Percentiles rank a stretch among this genome's conserved stretches.
These are phyloP conservation scores for Aporophyla nigra DNA, from an alignment of 2,888 invertebrate genomes.

Conservation along the genomic window DNA sequence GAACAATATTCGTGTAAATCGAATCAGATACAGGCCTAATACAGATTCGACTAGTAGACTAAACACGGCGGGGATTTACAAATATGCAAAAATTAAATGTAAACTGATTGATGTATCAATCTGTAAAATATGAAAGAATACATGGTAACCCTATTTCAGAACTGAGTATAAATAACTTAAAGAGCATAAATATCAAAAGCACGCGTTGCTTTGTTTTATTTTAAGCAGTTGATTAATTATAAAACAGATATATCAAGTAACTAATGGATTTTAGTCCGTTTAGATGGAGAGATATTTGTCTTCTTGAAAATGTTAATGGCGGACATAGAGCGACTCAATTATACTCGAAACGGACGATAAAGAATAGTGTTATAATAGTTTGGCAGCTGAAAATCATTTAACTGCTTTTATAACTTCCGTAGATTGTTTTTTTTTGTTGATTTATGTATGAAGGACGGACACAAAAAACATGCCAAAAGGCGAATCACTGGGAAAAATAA, in stretches of 20 bases:
- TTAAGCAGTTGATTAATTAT: slow-evolving; percentile 70
- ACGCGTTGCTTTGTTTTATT: slow-evolving; percentile 66
- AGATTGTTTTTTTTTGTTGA: slow-evolving; percentile 22
- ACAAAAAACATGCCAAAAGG: slow-evolving; percentile 12
- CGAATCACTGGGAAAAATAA: slow-evolving; percentile 20
- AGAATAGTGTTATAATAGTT: slow-evolving; percentile 47
- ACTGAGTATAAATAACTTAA: slow-evolving; percentile 63
- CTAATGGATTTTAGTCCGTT: slow-evolving; percentile 63
- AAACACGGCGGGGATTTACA: slow-evolving; percentile 27
- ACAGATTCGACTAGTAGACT: slow-evolving; percentile 18
- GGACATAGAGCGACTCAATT: slow-evolving; percentile 53
- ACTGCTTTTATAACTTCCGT: slow-evolving; percentile 36
- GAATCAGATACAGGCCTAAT: not conserved
- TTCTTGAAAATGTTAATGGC: slow-evolving; percentile 48
- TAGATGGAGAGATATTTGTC: slow-evolving; percentile 58
- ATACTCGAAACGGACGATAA: slow-evolving; percentile 35
- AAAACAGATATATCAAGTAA: slow-evolving; percentile 66
- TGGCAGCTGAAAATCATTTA: slow-evolving; percentile 40
- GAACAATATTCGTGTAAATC: not conserved
- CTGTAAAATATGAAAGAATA: slow-evolving; percentile 6
- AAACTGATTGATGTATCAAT: slow-evolving; percentile 17
- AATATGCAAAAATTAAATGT: slow-evolving; percentile 10
- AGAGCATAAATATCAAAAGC: slow-evolving; percentile 64
- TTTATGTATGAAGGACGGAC: slow-evolving; percentile 25
- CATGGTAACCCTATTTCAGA: slow-evolving; percentile 53